Evolutionary conservation across 2,797 vertebrate species (phyloP).

Genomic region (Brotogeris chrysoptera): DNA sequence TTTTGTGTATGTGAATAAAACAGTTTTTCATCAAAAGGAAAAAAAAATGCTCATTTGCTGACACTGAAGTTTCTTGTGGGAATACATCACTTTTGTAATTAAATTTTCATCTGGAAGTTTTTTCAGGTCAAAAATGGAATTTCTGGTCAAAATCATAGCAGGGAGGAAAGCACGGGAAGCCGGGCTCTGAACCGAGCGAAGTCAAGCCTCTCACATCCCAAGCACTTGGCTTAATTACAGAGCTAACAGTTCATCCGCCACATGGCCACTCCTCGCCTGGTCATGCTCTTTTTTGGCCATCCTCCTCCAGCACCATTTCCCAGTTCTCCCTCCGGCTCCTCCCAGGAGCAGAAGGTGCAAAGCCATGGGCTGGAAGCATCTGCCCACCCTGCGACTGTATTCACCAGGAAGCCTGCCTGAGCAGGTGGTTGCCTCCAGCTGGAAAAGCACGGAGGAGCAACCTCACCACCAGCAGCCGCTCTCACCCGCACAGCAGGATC

Average conservation of each 20-base stretch:
- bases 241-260: background rate
- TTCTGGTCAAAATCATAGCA: slow-evolving; percentile 33
- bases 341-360: background rate
- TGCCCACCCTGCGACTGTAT: background rate
- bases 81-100: slow-evolving; percentile 50
- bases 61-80: slow-evolving; percentile 48
- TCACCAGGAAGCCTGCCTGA: background rate
- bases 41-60: slow-evolving; percentile 24
- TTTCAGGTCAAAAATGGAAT: slow-evolving; percentile 61
- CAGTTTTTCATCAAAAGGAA: background rate
- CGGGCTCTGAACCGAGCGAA: background rate
- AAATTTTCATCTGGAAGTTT: slow-evolving; percentile 66
- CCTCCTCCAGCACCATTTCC: background rate
- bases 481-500: background rate
- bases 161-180: slow-evolving; percentile 52
- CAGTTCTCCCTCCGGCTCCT: background rate
- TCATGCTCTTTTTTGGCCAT: background rate
- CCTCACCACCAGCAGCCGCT: background rate
- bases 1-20: background rate
- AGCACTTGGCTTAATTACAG: background rate
- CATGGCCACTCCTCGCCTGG: background rate
- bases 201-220: background rate
- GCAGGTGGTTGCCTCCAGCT: background rate
- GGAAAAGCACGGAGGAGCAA: background rate
- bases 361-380: background rate